Conservation (phyloP, 2,888 invertebrate genomes). For the Boloria euphrosyne region DNA sequence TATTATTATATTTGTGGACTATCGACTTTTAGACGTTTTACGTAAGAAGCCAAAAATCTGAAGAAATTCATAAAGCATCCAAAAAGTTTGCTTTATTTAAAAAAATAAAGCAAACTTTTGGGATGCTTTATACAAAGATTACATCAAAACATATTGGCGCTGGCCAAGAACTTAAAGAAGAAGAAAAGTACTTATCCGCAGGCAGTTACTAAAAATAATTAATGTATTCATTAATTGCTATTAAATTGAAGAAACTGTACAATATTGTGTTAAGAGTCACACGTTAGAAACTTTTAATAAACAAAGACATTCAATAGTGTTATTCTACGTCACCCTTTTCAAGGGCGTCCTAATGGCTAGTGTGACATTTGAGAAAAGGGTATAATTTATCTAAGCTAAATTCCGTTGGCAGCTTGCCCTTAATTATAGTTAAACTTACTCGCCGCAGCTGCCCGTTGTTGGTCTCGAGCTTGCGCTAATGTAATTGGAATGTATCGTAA, state of each 20-base stretch:
- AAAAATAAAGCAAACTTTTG: no score
- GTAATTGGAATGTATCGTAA: conserved; percentile 34
- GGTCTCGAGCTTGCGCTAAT: conserved; percentile 34
- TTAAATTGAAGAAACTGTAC: not conserved
- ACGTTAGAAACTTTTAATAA: conserved; percentile 51
- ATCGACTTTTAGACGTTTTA: no score
- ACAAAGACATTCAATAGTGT: conserved; percentile 51
- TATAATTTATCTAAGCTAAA: conserved; percentile 77
- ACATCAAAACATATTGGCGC: no score
- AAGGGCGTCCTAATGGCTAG: conserved; percentile 66
- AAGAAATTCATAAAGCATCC: no score
- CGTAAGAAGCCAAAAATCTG: no score
- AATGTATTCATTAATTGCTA: no score
- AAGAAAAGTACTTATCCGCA: no score
- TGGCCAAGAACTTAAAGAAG: no score
- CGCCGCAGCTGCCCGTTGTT: conserved; percentile 60
- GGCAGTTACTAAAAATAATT: no score
- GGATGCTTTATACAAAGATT: no score
- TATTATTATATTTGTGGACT: no score
- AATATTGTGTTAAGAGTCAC: not conserved
- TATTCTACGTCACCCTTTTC: conserved; percentile 61
- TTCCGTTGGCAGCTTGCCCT: conserved; percentile 60
- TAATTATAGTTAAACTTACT: conserved; percentile 80
- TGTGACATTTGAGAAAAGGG: conserved; percentile 79
- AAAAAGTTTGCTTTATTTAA: no score